A percentile compares a stretch with the other conserved stretches of the same genome.
phyloP scores from a whole-genome alignment of 1,140 invertebrate genomes.

The Samia ricini region DNA sequence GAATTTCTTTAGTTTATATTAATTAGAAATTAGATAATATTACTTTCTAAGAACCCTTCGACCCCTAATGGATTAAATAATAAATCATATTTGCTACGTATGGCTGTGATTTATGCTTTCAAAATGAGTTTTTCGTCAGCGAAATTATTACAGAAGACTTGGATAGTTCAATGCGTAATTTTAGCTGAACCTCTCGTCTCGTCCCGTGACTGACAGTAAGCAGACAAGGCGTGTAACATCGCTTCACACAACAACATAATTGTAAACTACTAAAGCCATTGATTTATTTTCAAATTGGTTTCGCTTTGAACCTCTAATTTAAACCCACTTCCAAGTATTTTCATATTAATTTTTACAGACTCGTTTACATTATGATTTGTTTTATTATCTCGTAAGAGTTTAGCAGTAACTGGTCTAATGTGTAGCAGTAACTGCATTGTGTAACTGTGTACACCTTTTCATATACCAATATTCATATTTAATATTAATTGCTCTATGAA shows the following conservation, averaged over 20 bases:
- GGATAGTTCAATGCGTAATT: not conserved
- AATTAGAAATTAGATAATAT: no score
- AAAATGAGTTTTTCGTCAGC: not conserved
- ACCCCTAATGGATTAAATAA: no score
- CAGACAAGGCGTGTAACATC: not conserved
- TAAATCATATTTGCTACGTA: no score
- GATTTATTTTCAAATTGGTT: not conserved
- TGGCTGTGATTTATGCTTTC: no score
- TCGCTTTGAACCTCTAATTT: not conserved
- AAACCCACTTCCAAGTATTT: not conserved
- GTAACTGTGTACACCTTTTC: no score
- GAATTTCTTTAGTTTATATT: no score
- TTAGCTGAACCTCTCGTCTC: not conserved
- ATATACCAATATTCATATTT: no score
- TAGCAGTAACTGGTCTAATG: not conserved
- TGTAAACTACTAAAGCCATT: slow-evolving; percentile 1
- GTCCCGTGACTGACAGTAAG: not conserved
- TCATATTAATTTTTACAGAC: not conserved
- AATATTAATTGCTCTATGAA: no score
- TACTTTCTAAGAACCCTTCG: no score
- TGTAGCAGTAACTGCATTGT: no score
- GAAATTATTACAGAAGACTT: not conserved
- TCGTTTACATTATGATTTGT: not conserved
- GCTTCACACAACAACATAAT: not conserved
- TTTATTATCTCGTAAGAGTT: not conserved